A percentile compares a stretch with the other conserved stretches of the same genome.
Conservation (phyloP, 2,113 vertebrate genomes). For the Sinocyclocheilus maitianheensis region DNA sequence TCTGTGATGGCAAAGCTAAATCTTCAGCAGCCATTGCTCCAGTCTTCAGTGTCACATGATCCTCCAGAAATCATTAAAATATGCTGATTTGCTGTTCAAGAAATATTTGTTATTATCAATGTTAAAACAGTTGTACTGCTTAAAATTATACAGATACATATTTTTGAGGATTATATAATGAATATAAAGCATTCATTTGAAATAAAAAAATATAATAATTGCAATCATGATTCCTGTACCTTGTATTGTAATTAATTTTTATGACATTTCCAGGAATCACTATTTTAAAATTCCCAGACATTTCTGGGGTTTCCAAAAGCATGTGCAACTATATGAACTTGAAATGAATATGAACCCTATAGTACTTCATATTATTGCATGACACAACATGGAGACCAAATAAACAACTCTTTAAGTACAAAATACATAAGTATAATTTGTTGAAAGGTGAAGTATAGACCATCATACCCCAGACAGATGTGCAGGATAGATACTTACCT, state of each 20-base stretch:
- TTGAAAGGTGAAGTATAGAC: background rate
- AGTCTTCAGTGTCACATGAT: no score
- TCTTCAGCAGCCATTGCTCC: no score
- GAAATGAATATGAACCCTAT: background rate
- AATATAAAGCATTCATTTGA: background rate
- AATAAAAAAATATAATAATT: background rate
- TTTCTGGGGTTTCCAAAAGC: background rate
- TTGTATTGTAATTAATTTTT: background rate
- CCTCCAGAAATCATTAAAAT: no score
- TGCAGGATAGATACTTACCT: slow-evolving; percentile 74
- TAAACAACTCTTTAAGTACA: background rate
- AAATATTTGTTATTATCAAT: no score
- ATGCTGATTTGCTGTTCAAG: no score
- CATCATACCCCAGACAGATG: background rate
- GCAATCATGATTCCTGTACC: no score
- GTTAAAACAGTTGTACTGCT: no score
- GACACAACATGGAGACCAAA: background rate
- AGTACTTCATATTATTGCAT: background rate
- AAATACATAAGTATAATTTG: background rate
- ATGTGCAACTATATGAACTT: background rate
- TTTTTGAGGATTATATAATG: background rate
- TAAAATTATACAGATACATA: no score
- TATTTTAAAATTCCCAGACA: background rate
- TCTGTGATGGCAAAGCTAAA: no score
- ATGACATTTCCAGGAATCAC: background rate